Base-by-base conservation (phyloP, 2,797 vertebrate genomes). In the Pangasius krempfi region DNA sequence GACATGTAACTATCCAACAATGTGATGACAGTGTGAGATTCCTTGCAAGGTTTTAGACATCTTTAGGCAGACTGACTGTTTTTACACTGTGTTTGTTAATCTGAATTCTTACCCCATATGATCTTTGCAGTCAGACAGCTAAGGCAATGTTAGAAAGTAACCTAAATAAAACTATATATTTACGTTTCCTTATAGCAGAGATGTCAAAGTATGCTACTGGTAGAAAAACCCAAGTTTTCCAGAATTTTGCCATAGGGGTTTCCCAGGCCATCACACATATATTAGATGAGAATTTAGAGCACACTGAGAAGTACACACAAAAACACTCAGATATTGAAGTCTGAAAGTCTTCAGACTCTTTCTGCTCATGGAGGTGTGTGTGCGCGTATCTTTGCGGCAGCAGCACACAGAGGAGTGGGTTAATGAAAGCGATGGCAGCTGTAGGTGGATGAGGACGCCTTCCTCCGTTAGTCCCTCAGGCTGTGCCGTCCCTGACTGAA, bases 401-500 rank as follows among this genome's bases (percentile, higher is more conserved):
- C 47, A 68, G 62, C 62, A 47, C 66, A 30, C 73, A 47, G 82
- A 85, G 79, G 84, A 91, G 84, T 30, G 85, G 86, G 90, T 89
- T 93, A 92, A 93, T 92, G 89, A 92, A 91, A 90, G 84, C 87
- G 90, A 90, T 87, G 90, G 88, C 91, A 91, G 92, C 92, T 92
- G 91, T 89, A 89, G 86, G 91, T 90, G 89, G 88, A 83, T 92
- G 90, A 94, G 94, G 95, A 95, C 95, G 93, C 93, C 44, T 88
- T 89, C 92, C 92, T 93, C 95, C 93, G 93, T 95, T 95, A 94
- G 93, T 95, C 95, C 95, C 89, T 22, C 92, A 92, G 94, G 96
- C 95, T 89, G 84, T 85, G 86, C 75, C 88, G 85, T 93, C 88
- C 50, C 93, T 92, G 92, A 94, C 93, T 94, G 93, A 94, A 93